Evolutionary conservation across 1,140 invertebrate species (phyloP), one percentile per base, ranked within the genome.

Genomic region (Lethrus apterus): DNA sequence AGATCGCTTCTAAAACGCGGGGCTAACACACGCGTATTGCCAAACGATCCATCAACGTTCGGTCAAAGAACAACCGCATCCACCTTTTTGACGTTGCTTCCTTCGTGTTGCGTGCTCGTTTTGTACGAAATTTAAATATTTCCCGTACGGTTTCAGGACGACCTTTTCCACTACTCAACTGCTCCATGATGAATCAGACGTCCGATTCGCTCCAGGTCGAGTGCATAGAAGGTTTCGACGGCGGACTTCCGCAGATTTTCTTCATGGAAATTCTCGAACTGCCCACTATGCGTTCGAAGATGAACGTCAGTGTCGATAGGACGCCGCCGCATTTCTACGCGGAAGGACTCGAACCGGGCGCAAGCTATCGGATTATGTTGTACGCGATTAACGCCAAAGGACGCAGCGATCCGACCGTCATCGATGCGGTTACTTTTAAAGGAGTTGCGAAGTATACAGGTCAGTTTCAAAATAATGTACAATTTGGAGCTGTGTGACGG

Each of bases 371-470:
- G 46, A 76, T 89, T 44, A 79, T 80, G 56, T 69, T 87, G 40
- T 92, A 86, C 61, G 83, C 89, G 0, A 78, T 83, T 26, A 93
- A 93, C 67, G 79, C 83, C 17, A 91, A 90, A 64, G 90, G 89
- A 17, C 73, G 80, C 26, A 90, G 87, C 51, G 86, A 91, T 42
- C 77, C 86, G 4, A 77, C 81, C 4, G 76, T 84, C 11, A 78
- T 92, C 18, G 84, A 89, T 62, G 83, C 84, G 17, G 83, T 87
- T 52, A 87, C 85, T n/a, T 73, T 86, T 43, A 84, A 81, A 56
- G 83, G 81, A 53, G 83, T 86, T 52, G 84, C 84, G 15, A 86
- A 81, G 57, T 77, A 68, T 67, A 77, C 78, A 66, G 73, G 78
- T 79, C 54, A 71, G 70, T 62, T 44, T 46, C n/a, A 7, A 26